Evolutionary conservation across 1,140 invertebrate species (phyloP).

Genomic region (Platyura marginata): DNA sequence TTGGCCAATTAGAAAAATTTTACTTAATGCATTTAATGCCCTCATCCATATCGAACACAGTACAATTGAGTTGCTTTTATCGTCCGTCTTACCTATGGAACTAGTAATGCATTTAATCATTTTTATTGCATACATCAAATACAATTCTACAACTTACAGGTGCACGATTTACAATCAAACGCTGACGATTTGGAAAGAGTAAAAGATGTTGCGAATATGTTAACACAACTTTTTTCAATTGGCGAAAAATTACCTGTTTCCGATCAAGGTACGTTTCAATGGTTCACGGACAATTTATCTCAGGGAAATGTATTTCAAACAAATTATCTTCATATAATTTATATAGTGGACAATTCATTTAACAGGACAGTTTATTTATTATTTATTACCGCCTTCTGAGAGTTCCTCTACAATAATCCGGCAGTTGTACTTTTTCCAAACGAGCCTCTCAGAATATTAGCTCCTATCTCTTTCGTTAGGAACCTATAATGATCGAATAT

Average conservation of each 20-base stretch:
- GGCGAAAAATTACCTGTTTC: constrained; percentile 70
- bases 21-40: constrained; percentile 68
- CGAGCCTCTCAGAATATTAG: too few relatives aligned
- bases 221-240: constrained; percentile 75
- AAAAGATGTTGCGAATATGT: constrained; percentile 39
- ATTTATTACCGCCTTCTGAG: too few relatives aligned
- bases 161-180: constrained; percentile 23
- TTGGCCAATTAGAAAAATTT: constrained; percentile 57
- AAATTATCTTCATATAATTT: too few relatives aligned
- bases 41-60: constrained; percentile 67
- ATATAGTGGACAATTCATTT: too few relatives aligned
- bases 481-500: background rate
- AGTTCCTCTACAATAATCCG: too few relatives aligned
- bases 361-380: too few relatives aligned
- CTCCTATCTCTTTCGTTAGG: background rate
- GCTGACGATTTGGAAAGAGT: constrained; percentile 20
- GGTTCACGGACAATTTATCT: too few relatives aligned
- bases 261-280: constrained; percentile 43
- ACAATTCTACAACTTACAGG: too few relatives aligned
- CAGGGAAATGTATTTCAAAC: background rate
- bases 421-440: too few relatives aligned
- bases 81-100: constrained; percentile 74
- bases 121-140: too few relatives aligned
- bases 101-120: constrained; percentile 44
- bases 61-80: constrained; percentile 60